Evolutionary conservation across 2,113 vertebrate species (phyloP).

Genomic region (Ginglymostoma cirratum): DNA sequence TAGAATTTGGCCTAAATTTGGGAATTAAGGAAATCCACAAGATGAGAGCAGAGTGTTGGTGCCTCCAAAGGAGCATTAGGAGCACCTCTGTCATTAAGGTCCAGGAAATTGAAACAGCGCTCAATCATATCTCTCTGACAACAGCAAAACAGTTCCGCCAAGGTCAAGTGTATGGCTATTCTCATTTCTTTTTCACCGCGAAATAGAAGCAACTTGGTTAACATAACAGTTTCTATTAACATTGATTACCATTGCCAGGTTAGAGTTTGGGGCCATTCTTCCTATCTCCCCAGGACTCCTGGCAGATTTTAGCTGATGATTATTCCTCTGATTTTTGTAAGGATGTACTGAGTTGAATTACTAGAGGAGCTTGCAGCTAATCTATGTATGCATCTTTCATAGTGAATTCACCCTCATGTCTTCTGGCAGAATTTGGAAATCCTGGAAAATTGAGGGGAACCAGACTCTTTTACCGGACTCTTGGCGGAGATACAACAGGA

Average conservation of each 20-base stretch:
- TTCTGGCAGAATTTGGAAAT: background rate
- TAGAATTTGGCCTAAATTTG: background rate
- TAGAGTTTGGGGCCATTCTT: background rate
- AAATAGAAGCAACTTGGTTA: background rate
- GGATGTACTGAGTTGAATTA: background rate
- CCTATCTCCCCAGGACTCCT: background rate
- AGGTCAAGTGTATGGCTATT: background rate
- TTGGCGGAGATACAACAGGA: background rate
- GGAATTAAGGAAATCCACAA: background rate
- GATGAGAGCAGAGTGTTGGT: background rate
- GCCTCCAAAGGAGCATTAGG: background rate
- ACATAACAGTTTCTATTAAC: background rate
- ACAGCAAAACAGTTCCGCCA: background rate
- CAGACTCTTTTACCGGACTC: background rate
- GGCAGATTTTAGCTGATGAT: background rate
- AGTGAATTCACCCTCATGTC: background rate
- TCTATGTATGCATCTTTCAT: background rate
- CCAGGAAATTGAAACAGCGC: background rate
- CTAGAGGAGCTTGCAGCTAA: background rate
- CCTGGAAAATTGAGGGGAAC: background rate
- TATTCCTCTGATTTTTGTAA: background rate
- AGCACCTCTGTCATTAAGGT: background rate
- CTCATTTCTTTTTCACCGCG: background rate
- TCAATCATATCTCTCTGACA: background rate
- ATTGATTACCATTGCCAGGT: background rate